Evolutionary conservation across 2,113 vertebrate genomes (phyloP).

Genomic region (Lagopus muta): DNA sequence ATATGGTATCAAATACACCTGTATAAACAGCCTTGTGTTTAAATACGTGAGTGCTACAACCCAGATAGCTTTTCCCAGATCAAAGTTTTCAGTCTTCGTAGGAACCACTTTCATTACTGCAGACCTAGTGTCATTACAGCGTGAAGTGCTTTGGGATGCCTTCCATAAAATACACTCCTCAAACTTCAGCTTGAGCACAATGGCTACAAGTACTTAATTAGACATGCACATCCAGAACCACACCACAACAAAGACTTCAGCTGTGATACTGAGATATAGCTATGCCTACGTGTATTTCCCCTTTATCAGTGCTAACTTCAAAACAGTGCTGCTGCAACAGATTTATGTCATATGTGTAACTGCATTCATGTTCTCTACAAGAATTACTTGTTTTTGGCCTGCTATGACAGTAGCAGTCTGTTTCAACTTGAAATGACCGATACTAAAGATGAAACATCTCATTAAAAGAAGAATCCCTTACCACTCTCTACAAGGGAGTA

Average conservation of each 20-base stretch:
- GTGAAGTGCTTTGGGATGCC: not conserved
- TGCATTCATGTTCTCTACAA: not conserved
- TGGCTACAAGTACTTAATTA: too few species aligned
- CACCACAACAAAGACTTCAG: not conserved
- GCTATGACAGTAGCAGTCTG: not conserved
- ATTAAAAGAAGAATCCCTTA: not conserved
- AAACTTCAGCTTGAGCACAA: not conserved
- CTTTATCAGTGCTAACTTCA: not conserved
- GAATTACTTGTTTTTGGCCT: not conserved
- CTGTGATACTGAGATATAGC: not conserved
- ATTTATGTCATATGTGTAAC: not conserved
- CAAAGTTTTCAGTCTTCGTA: not conserved
- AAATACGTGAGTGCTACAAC: not conserved
- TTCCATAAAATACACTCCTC: not conserved
- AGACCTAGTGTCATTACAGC: not conserved
- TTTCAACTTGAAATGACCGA: not conserved
- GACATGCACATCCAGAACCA: not conserved
- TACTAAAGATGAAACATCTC: not conserved
- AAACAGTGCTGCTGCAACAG: not conserved
- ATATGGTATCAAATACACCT: not conserved
- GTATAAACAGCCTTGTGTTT: not conserved
- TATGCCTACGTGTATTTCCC: not conserved
- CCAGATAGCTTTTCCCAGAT: not conserved
- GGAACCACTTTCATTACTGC: not conserved
- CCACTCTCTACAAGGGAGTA: not conserved